Conservation (phyloP, 2,888 invertebrate genomes). For the Pimpla rufipes region DNA sequence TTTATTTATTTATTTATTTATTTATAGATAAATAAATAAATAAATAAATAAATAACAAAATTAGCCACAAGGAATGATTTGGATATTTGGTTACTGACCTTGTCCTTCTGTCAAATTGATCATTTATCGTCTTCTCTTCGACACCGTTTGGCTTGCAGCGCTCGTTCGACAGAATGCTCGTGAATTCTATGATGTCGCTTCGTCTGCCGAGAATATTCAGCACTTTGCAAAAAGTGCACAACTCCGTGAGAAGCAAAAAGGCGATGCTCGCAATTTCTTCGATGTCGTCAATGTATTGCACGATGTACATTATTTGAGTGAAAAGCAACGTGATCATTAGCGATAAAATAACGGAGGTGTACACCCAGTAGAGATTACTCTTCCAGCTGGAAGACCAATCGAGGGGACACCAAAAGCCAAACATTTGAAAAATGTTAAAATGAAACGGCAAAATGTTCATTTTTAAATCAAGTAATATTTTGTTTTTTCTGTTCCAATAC, state of each 20-base stretch:
- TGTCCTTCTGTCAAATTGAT: slow-evolving; percentile 1
- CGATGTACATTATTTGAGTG: slow-evolving; percentile 14
- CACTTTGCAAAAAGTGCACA: slow-evolving; percentile 24
- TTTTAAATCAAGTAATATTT: not conserved
- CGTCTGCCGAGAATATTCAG: not conserved
- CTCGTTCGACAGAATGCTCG: slow-evolving; percentile 1
- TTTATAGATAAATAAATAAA: no score
- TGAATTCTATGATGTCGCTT: slow-evolving; percentile 1
- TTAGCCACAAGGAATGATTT: not conserved
- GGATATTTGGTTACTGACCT: not conserved
- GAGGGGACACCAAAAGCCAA: slow-evolving; percentile 39
- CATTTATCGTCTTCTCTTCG: slow-evolving; percentile 13
- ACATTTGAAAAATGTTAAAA: slow-evolving; percentile 34
- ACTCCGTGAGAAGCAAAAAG: slow-evolving; percentile 28
- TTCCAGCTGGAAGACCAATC: slow-evolving; percentile 36
- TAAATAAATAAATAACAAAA: not conserved
- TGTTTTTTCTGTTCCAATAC: not conserved
- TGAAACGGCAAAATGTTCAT: not conserved
- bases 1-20: no score
- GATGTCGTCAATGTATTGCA: slow-evolving; percentile 4
- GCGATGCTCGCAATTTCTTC: slow-evolving; percentile 6
- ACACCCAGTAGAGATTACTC: slow-evolving; percentile 22
- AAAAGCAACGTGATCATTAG: not conserved
- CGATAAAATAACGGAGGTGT: slow-evolving; percentile 17
- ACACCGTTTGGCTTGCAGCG: slow-evolving; percentile 5